A percentile compares a stretch with the other conserved stretches of the same genome.
Conservation (phyloP, 1,140 invertebrate species). For the Lepidurus couesii region DNA sequence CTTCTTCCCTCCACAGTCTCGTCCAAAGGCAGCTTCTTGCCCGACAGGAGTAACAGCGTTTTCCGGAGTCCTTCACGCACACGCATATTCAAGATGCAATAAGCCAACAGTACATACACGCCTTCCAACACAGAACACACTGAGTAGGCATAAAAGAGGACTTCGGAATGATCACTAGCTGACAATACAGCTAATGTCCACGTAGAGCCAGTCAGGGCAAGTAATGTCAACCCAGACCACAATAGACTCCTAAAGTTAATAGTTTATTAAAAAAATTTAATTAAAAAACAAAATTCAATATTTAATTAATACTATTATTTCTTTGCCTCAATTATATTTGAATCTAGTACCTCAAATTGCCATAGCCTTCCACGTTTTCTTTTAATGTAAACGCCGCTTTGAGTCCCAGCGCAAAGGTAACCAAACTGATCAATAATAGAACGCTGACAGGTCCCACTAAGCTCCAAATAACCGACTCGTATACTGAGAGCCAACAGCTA, state of each 20-base stretch:
- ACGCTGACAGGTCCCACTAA: conserved; percentile 76
- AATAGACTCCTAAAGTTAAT: conserved; percentile 61
- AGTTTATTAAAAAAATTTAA: not conserved
- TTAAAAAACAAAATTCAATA: conserved; percentile 5
- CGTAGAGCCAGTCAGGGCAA: conserved; percentile 67
- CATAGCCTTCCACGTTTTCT: conserved; percentile 82
- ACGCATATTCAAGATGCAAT: conserved; percentile 72
- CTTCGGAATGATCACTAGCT: conserved; percentile 66
- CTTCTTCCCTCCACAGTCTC: conserved; percentile 41
- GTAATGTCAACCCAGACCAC: conserved; percentile 72
- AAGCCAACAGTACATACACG: conserved; percentile 71
- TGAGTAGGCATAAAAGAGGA: conserved; percentile 65
- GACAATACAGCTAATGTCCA: conserved; percentile 76
- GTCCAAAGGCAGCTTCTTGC: conserved; percentile 69
- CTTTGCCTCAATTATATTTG: not conserved
- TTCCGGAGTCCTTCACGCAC: conserved; percentile 51
- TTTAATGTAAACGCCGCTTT: conserved; percentile 84
- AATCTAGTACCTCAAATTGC: conserved; percentile 63
- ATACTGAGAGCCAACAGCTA: conserved; percentile 91
- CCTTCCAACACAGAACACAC: conserved; percentile 64
- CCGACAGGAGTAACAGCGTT: conserved; percentile 51
- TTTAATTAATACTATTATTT: not conserved
- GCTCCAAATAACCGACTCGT: conserved; percentile 86
- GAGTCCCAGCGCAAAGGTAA: conserved; percentile 74
- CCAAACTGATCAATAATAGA: conserved; percentile 68